phyloP scores from a whole-genome alignment of 2,113 vertebrate genomes.

The Zosterops pallidus region DNA sequence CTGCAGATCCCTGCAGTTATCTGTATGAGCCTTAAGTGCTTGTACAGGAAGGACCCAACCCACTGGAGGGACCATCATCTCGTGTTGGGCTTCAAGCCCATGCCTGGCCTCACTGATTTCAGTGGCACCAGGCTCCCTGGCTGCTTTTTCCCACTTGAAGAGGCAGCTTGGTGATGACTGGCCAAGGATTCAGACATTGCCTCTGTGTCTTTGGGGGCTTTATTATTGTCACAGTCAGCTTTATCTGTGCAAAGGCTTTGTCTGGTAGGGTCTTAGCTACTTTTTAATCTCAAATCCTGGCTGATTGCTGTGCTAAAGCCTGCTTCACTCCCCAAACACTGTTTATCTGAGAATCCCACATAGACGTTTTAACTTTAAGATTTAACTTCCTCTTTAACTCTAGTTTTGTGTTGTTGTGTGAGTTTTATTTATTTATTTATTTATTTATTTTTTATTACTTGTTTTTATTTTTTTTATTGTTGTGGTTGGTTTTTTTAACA shows the following conservation, averaged over 20 bases:
- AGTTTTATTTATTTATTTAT: background rate
- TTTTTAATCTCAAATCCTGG: conserved; percentile 26
- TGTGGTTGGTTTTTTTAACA: background rate
- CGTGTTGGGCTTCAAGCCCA: background rate
- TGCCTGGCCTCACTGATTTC: background rate
- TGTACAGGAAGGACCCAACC: background rate
- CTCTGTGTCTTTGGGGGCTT: background rate
- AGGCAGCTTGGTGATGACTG: background rate
- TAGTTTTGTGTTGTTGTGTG: background rate
- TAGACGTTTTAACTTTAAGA: background rate
- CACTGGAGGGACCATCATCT: background rate
- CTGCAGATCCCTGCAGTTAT: background rate
- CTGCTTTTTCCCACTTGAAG: background rate
- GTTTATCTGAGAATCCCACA: background rate
- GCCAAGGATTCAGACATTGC: background rate
- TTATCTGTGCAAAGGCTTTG: conserved; percentile 3
- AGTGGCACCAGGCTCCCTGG: background rate
- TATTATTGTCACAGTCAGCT: background rate
- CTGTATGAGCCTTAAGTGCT: background rate
- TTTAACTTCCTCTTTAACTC: background rate
- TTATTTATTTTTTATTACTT: background rate
- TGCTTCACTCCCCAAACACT: background rate
- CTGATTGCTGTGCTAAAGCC: conserved; percentile 34
- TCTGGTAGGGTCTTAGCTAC: conserved; percentile 17
- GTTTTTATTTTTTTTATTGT: background rate